A percentile compares a stretch with the other conserved stretches of the same genome.
These are phyloP conservation scores for Gorilla gorilla DNA, from an alignment of 2,113 vertebrate genomes.

Conservation along the genomic window DNA sequence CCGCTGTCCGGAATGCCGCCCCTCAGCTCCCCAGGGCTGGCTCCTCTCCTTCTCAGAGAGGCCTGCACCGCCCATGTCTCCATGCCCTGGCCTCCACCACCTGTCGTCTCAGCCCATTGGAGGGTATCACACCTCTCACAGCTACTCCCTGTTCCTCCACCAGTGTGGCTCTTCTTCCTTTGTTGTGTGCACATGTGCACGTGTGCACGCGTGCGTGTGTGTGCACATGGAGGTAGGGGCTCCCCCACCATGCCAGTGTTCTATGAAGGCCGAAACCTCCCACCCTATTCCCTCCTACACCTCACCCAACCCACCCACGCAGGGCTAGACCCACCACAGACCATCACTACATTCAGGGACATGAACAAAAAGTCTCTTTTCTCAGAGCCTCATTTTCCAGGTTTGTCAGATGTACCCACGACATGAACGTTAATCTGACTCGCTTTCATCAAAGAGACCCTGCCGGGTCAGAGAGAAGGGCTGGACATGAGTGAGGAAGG, in stretches of 20 bases:
- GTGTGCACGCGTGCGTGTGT: fast-evolving
- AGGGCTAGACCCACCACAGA: fast-evolving
- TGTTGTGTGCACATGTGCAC: not conserved
- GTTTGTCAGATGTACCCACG: fast-evolving
- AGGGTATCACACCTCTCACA: no score
- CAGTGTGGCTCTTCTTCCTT: not conserved
- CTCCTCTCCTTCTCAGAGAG: not conserved
- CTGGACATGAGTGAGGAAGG: not conserved
- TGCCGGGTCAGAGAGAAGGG: not conserved
- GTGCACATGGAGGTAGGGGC: fast-evolving
- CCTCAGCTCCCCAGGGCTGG: not conserved
- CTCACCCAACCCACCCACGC: fast-evolving
- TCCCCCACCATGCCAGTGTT: not conserved
- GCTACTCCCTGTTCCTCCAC: not conserved
- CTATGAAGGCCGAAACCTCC: not conserved
- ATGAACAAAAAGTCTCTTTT: not conserved
- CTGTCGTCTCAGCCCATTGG: fast-evolving
- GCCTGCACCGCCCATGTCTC: not conserved
- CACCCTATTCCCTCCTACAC: no score
- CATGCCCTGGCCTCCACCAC: not conserved
- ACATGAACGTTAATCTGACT: fast-evolving
- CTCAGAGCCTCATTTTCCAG: not conserved
- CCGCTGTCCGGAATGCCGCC: not conserved
- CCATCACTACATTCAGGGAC: fast-evolving
- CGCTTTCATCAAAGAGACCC: not conserved